Conservation (phyloP, 1,140 invertebrate genomes). For the Dreissena rostriformis region DNA sequence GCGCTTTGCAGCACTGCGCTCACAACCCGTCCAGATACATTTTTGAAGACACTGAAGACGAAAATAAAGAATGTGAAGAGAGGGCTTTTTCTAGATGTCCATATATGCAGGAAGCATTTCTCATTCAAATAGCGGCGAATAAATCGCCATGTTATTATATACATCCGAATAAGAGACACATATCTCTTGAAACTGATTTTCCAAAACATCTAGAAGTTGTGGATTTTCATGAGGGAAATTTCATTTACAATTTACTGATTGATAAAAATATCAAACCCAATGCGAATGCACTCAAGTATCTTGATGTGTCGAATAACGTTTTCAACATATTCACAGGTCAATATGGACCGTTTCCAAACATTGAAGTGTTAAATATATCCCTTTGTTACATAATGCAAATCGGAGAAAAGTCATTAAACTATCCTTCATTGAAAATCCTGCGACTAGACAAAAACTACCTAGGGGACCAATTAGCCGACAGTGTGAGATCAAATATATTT, state of each 20-base stretch:
- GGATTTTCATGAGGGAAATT: not conserved
- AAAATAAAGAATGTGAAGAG: not conserved
- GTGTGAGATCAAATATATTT: not conserved
- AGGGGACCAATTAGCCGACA: not conserved
- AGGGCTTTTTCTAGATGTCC: not conserved
- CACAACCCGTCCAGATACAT: not conserved
- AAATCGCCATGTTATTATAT: not conserved
- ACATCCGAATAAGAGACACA: not conserved
- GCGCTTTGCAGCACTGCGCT: not conserved
- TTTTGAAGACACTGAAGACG: not conserved
- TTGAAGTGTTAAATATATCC: constrained; percentile 22
- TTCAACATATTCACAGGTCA: constrained; percentile 5
- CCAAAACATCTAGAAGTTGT: constrained; percentile 2
- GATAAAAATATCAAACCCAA: not conserved
- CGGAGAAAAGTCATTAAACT: not conserved
- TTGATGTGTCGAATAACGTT: constrained; percentile 34
- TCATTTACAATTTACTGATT: constrained; percentile 4
- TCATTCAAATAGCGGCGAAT: not conserved
- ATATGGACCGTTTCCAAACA: not conserved
- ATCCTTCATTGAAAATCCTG: constrained; percentile 8
- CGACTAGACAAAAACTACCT: constrained; percentile 35
- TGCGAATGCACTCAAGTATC: not conserved
- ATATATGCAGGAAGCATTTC: not conserved
- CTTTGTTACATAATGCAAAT: constrained; percentile 10
- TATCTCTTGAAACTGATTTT: not conserved